phyloP scores from a whole-genome alignment of 92 coral and sea anemone genomes.

The Isaurus tuberculatus region DNA sequence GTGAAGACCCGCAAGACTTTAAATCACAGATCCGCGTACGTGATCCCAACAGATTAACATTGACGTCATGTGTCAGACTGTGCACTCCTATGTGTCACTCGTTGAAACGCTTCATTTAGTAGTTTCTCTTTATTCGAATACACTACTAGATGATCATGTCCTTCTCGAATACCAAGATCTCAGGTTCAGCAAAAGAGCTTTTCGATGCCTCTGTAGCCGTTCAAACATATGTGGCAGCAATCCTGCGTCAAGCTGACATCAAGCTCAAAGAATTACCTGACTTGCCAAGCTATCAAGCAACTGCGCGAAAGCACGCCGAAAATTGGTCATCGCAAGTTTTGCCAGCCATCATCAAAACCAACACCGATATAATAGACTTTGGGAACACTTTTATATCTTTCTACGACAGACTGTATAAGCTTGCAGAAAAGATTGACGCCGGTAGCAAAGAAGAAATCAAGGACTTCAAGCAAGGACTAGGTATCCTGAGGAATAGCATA shows the following conservation, averaged over 20 bases:
- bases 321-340: slow-evolving; percentile 45
- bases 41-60: too few species aligned
- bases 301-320: slow-evolving; percentile 48
- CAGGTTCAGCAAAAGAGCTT: slow-evolving; percentile 9
- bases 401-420: slow-evolving; percentile 26
- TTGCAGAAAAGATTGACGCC: slow-evolving; percentile 29
- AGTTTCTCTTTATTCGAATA: too few species aligned
- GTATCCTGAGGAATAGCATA: slow-evolving; percentile 41
- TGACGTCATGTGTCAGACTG: too few species aligned
- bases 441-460: slow-evolving; percentile 21
- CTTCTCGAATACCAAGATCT: slow-evolving; percentile 31
- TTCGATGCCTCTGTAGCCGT: slow-evolving; percentile 49
- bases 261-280: slow-evolving; percentile 47
- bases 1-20: too few species aligned
- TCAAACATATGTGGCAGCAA: slow-evolving; percentile 50
- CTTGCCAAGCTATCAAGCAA: slow-evolving; percentile 41
- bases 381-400: slow-evolving; percentile 48
- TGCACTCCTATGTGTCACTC: too few species aligned
- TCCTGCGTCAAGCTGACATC: slow-evolving; percentile 48
- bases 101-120: too few species aligned
- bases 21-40: too few species aligned
- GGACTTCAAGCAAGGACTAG: slow-evolving; percentile 43
- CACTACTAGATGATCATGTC: background rate
- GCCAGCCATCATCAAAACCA: slow-evolving; percentile 45
- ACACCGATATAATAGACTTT: slow-evolving; percentile 51